These are phyloP conservation scores for Podarcis raffonei DNA, from an alignment of 2,113 vertebrate genomes.

Conservation along the genomic window DNA sequence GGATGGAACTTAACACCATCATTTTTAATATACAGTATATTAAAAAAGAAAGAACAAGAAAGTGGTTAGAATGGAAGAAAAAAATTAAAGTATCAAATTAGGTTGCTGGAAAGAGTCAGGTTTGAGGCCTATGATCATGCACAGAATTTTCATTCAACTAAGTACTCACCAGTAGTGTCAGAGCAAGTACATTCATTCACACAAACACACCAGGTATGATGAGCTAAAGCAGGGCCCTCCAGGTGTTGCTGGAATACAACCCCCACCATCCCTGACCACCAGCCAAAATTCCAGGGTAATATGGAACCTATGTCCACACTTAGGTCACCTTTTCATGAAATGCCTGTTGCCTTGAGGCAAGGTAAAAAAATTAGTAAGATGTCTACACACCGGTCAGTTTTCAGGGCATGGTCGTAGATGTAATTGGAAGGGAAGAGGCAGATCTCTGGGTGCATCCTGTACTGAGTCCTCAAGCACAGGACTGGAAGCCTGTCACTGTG, in stretches of 20 bases:
- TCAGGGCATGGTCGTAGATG: constrained; percentile 77
- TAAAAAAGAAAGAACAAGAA: neutral
- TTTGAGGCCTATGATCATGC: too few relatives aligned
- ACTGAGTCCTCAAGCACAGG: constrained; percentile 81
- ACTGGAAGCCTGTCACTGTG: constrained; percentile 47
- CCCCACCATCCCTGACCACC: too few relatives aligned
- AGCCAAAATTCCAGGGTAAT: neutral
- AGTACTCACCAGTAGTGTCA: too few relatives aligned
- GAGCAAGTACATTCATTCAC: too few relatives aligned
- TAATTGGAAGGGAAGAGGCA: constrained; percentile 86
- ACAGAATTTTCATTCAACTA: too few relatives aligned
- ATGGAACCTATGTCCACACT: neutral
- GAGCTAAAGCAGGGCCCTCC: too few relatives aligned
- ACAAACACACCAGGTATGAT: too few relatives aligned
- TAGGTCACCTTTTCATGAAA: neutral
- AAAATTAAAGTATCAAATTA: neutral
- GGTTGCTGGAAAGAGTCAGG: too few relatives aligned
- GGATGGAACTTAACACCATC: too few relatives aligned
- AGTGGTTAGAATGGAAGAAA: neutral
- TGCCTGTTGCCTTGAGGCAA: fast-evolving
- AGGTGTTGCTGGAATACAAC: too few relatives aligned
- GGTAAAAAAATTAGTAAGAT: neutral
- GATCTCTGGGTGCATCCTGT: constrained; percentile 90
- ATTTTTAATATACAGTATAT: neutral
- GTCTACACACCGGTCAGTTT: constrained; percentile 75